A percentile compares a stretch with the other conserved stretches of the same genome.
phyloP scores from a whole-genome alignment of 2,888 invertebrate genomes.

The Fabriciana adippe region DNA sequence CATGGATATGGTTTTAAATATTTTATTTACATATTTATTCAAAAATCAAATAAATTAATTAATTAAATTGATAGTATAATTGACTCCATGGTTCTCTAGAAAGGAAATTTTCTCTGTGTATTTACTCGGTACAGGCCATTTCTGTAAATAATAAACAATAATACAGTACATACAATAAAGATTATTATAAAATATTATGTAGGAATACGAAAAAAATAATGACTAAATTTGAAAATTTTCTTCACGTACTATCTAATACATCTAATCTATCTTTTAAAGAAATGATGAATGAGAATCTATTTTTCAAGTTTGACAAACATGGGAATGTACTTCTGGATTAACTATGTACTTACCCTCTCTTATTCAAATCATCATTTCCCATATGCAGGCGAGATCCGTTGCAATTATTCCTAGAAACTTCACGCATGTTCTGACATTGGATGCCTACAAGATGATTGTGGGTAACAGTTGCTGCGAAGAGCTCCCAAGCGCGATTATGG shows the following conservation, averaged over 20 bases:
- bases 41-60: not conserved
- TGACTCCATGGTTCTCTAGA: slow-evolving; percentile 37
- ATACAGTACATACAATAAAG: not conserved
- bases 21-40: slow-evolving; percentile 6
- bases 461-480: slow-evolving; percentile 59
- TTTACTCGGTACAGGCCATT: slow-evolving; percentile 50
- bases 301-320: not conserved
- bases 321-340: no score
- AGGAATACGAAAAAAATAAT: not conserved
- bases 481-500: slow-evolving; percentile 63
- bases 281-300: not conserved
- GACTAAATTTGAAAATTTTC: not conserved
- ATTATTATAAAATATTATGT: not conserved
- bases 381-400: slow-evolving; percentile 50
- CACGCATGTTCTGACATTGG: slow-evolving; percentile 49
- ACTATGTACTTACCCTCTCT: slow-evolving; percentile 53
- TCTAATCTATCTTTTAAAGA: not conserved
- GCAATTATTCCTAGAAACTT: slow-evolving; percentile 56
- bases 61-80: no score
- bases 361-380: slow-evolving; percentile 59
- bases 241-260: not conserved
- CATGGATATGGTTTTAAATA: no score
- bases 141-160: slow-evolving; percentile 45
- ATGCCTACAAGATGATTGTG: slow-evolving; percentile 59
- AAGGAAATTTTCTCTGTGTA: slow-evolving; percentile 51